phyloP scores from a whole-genome alignment of 1,140 invertebrate genomes.

The Heliconius congener region DNA sequence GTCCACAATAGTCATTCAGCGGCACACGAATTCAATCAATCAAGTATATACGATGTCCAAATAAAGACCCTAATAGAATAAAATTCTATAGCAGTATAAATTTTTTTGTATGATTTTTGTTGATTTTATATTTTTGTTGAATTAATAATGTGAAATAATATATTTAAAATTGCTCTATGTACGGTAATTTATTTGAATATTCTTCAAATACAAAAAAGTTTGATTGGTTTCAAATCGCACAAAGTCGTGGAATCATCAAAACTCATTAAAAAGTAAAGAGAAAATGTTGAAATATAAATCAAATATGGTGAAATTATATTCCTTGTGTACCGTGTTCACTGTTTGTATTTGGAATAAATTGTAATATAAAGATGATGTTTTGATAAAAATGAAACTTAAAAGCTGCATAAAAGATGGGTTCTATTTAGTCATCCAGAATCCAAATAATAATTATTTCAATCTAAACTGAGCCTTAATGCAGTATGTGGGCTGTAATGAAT shows the following conservation, averaged over 20 bases:
- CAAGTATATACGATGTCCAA: slow-evolving; percentile 39
- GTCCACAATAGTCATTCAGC: slow-evolving; percentile 58
- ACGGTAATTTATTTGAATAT: slow-evolving; percentile 46
- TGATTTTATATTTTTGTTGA: neutral
- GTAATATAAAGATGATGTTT: neutral
- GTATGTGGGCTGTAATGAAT: too few species aligned
- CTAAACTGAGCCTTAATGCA: too few species aligned
- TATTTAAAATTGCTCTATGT: neutral
- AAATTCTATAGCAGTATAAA: neutral
- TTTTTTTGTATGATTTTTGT: neutral
- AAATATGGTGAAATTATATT: slow-evolving; percentile 57
- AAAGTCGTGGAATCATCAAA: slow-evolving; percentile 65
- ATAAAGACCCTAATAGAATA: neutral
- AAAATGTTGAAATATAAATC: slow-evolving; percentile 69
- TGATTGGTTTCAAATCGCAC: slow-evolving; percentile 75
- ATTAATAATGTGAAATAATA: too few species aligned
- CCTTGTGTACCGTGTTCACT: slow-evolving; percentile 26
- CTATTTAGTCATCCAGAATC: too few species aligned
- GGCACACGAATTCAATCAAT: slow-evolving; percentile 59
- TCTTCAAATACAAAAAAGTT: slow-evolving; percentile 66
- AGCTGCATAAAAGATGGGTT: too few species aligned
- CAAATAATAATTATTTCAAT: too few species aligned
- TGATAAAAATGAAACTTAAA: neutral
- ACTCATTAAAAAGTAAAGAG: slow-evolving; percentile 78
- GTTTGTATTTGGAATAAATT: slow-evolving; percentile 25